These are phyloP conservation scores for Rhingia campestris DNA, from an alignment of 2,888 invertebrate species.

Conservation along the genomic window DNA sequence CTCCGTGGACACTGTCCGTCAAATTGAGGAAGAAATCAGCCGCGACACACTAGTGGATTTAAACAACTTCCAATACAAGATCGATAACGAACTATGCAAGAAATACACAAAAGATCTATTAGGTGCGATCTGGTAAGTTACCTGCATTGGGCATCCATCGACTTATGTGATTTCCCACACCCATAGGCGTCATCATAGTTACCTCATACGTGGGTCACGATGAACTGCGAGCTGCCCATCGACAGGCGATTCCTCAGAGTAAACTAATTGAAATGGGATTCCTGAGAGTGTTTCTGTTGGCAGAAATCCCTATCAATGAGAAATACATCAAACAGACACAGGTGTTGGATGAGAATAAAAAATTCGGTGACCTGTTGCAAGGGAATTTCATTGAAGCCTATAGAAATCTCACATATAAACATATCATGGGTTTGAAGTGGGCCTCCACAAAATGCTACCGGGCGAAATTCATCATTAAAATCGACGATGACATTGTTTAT, in stretches of 20 bases:
- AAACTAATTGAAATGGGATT: constrained; percentile 85
- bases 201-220: constrained; percentile 91
- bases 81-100: constrained; percentile 78
- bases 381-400: constrained; percentile 91
- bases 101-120: constrained; percentile 77
- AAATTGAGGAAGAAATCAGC: constrained; percentile 53
- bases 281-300: constrained; percentile 88
- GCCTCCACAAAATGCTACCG: constrained; percentile 85
- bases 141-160: constrained; percentile 12
- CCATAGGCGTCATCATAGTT: constrained; percentile 84
- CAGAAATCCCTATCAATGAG: constrained; percentile 84
- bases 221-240: constrained; percentile 87
- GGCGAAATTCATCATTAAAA: constrained; percentile 88
- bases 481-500: constrained; percentile 91
- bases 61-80: constrained; percentile 78
- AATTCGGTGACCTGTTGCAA: constrained; percentile 88
- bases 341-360: constrained; percentile 85
- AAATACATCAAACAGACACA: constrained; percentile 84
- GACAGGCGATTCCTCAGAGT: constrained; percentile 86
- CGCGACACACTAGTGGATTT: constrained; percentile 77
- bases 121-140: constrained; percentile 75
- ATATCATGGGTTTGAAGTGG: constrained; percentile 92
- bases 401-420: constrained; percentile 91
- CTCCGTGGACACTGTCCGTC: constrained; percentile 61
- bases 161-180: constrained; percentile 17